Evolutionary conservation across 1,140 invertebrate genomes (phyloP).

Genomic region (Bombus soroeensis): DNA sequence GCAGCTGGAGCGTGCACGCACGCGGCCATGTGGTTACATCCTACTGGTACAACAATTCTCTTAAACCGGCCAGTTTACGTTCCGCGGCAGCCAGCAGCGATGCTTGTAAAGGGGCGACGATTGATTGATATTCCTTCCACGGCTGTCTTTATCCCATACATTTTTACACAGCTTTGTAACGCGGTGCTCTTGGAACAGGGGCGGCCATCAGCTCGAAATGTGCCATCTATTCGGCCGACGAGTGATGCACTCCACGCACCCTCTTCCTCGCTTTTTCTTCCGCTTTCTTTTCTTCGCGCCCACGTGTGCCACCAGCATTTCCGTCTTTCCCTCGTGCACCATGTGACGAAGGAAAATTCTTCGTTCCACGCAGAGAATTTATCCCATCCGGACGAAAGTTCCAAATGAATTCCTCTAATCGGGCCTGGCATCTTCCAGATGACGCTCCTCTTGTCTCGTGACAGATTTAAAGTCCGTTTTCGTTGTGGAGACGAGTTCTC

Average conservation of each 20-base stretch:
- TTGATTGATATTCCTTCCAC: constrained; percentile 71
- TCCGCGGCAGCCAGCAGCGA: constrained; percentile 32
- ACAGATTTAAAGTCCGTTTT: background rate
- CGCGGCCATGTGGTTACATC: constrained; percentile 66
- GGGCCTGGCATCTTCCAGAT: constrained; percentile 37
- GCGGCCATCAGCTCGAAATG: constrained; percentile 6
- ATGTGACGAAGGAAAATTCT: background rate
- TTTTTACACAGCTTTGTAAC: constrained; percentile 45
- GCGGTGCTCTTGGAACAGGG: background rate
- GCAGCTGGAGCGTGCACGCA: constrained; percentile 19
- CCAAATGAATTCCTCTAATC: constrained; percentile 47
- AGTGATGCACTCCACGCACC: constrained; percentile 67
- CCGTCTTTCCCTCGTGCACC: constrained; percentile 10
- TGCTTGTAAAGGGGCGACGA: constrained; percentile 66
- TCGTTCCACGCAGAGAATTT: background rate
- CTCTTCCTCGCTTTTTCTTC: background rate
- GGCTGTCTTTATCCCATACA: constrained; percentile 53
- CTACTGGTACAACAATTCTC: constrained; percentile 70
- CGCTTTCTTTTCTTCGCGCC: constrained; percentile 20
- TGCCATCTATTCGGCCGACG: constrained; percentile 52
- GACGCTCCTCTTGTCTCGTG: background rate
- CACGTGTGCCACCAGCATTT: constrained; percentile 1
- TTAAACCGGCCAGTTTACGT: constrained; percentile 62
- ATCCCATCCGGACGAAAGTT: background rate
- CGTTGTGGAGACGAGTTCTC: background rate